These are phyloP conservation scores for Berghia stephanieae DNA, from an alignment of 1,140 invertebrate species.

Conservation along the genomic window DNA sequence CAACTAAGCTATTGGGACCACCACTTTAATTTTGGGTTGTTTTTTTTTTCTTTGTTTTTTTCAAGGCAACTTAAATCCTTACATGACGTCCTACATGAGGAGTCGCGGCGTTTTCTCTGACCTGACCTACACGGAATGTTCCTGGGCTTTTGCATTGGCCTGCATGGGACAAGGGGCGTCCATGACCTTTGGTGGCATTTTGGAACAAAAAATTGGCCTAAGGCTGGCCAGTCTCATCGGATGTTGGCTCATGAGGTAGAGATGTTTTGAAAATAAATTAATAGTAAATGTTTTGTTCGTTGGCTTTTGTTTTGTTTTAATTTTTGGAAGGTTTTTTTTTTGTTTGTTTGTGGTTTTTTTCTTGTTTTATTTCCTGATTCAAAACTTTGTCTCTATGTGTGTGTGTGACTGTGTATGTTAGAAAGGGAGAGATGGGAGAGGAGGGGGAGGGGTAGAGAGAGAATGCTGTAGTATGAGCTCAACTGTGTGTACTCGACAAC, in stretches of 20 bases:
- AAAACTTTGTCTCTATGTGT: neutral
- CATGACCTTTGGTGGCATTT: conserved; percentile 59
- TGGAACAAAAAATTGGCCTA: conserved; percentile 57
- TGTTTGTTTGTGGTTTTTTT: too few species aligned
- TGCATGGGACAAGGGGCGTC: conserved; percentile 54
- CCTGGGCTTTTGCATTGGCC: conserved; percentile 58
- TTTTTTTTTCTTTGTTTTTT: too few species aligned
- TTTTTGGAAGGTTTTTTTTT: too few species aligned
- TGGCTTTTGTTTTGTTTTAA: too few species aligned
- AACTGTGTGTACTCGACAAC: neutral
- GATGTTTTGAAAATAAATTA: neutral
- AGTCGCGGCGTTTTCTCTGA: conserved; percentile 39
- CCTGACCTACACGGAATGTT: conserved; percentile 47
- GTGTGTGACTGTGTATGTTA: neutral
- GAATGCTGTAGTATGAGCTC: neutral
- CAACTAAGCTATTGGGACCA: too few species aligned
- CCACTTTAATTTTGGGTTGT: too few species aligned
- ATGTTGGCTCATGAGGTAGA: conserved; percentile 43
- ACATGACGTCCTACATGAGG: conserved; percentile 66
- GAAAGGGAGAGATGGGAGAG: neutral
- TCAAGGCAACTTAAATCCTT: conserved; percentile 66
- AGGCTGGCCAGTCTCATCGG: conserved; percentile 52
- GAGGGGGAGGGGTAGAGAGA: neutral
- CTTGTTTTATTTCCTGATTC: too few species aligned
- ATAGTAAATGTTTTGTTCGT: neutral